A percentile compares a stretch with the other conserved stretches of the same genome.
phyloP scores from a whole-genome alignment of 2,113 vertebrate genomes.

The Neolamprologus variostigma region DNA sequence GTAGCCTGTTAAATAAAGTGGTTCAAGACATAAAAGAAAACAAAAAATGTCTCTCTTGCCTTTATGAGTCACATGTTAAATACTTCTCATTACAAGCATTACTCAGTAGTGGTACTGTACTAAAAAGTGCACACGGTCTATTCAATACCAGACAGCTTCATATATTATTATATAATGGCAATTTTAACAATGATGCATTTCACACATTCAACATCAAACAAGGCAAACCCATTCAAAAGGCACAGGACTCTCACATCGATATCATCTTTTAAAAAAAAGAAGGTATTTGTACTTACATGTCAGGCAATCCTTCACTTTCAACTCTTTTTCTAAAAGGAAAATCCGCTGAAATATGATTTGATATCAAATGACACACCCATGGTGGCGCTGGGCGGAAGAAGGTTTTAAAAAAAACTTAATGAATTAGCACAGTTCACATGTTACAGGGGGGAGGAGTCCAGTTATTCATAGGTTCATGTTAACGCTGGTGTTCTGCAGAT shows the following conservation, averaged over 20 bases:
- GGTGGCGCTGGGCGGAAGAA: constrained; percentile 75
- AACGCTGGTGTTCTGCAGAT: constrained; percentile 11
- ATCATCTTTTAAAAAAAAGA: constrained; percentile 3
- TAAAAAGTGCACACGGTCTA: constrained; percentile 79
- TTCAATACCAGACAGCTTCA: constrained; percentile 78
- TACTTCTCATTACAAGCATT: constrained; percentile 77
- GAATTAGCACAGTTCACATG: not conserved
- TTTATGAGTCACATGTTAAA: constrained; percentile 70
- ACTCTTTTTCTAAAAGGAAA: constrained; percentile 1
- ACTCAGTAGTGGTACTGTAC: constrained; percentile 87
- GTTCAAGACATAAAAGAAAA: constrained; percentile 46
- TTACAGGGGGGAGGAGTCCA: constrained; percentile 8
- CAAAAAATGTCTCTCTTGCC: constrained; percentile 67
- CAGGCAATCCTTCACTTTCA: constrained; percentile 53
- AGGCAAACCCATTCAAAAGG: constrained; percentile 88
- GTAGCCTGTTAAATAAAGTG: constrained; percentile 44
- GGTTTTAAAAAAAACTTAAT: not conserved
- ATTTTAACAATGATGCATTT: constrained; percentile 79
- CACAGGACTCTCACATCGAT: constrained; percentile 88
- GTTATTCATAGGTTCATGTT: not conserved
- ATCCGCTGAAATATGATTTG: constrained; percentile 31
- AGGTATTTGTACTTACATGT: constrained; percentile 32
- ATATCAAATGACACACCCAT: constrained; percentile 62
- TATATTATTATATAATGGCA: constrained; percentile 76
- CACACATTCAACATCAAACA: constrained; percentile 91